A percentile compares a stretch with the other conserved stretches of the same genome.
phyloP scores from a whole-genome alignment of 2,888 invertebrate genomes.

The Rhagonycha fulva region DNA sequence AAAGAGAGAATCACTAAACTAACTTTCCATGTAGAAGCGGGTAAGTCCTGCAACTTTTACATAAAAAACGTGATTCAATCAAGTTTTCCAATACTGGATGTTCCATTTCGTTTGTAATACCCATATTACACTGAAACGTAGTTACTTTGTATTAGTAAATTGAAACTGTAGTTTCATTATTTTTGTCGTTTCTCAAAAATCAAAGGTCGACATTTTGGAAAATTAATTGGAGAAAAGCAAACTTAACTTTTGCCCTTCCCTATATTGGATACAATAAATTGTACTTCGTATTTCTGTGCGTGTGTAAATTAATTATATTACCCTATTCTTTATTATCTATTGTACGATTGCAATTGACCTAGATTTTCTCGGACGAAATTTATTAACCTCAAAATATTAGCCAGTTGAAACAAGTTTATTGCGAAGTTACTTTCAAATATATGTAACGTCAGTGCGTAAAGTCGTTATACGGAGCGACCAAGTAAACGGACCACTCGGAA shows the following conservation, averaged over 20 bases:
- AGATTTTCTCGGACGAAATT: not conserved
- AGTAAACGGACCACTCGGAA: slow-evolving; percentile 40
- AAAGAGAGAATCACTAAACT: not conserved
- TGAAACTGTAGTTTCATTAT: not conserved
- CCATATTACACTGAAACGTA: not conserved
- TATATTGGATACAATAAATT: not conserved
- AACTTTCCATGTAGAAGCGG: not conserved
- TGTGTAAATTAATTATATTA: not conserved
- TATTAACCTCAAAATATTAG: not conserved
- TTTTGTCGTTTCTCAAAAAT: not conserved
- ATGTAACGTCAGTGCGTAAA: slow-evolving; percentile 47
- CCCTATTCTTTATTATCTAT: not conserved
- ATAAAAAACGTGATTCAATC: not conserved
- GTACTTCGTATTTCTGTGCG: not conserved
- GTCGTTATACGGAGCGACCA: slow-evolving; percentile 44
- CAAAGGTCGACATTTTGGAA: not conserved
- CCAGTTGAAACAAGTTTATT: not conserved
- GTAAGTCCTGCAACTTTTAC: not conserved
- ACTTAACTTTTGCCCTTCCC: not conserved
- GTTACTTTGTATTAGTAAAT: not conserved
- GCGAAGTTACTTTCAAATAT: slow-evolving; percentile 37
- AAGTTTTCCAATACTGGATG: not conserved
- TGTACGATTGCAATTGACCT: not conserved
- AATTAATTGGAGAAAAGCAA: not conserved
- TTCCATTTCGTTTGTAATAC: not conserved